These are phyloP conservation scores for Mesocentrotus franciscanus DNA, from an alignment of 53 echinoderm and acorn worm genomes.

Conservation along the genomic window DNA sequence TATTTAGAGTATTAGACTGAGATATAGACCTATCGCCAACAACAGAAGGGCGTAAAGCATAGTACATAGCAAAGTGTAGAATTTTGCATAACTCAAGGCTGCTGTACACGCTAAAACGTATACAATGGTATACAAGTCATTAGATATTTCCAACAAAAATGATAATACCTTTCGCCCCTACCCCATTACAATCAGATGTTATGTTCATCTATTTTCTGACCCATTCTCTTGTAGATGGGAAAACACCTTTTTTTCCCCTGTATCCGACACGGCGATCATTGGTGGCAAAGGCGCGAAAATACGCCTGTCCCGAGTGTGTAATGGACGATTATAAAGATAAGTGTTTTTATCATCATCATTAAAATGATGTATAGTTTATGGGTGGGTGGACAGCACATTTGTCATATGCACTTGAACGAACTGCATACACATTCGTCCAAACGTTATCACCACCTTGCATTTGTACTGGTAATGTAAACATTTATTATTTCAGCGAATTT, in stretches of 20 bases:
- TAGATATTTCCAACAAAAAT: not conserved
- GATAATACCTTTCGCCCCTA: not conserved
- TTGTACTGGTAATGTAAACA: too few relatives aligned
- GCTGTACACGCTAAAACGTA: too few relatives aligned
- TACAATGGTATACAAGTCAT: not conserved
- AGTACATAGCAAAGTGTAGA: too few relatives aligned
- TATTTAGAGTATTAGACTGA: too few relatives aligned
- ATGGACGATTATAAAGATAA: not conserved
- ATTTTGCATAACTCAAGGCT: too few relatives aligned
- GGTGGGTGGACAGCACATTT: not conserved
- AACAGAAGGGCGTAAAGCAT: too few relatives aligned
- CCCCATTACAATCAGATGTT: slow-evolving; percentile 4
- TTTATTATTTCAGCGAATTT: too few relatives aligned
- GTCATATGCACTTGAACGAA: not conserved
- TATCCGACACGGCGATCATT: not conserved
- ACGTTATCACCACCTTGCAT: too few relatives aligned
- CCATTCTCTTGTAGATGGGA: not conserved
- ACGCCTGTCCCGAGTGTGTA: not conserved
- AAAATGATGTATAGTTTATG: not conserved
- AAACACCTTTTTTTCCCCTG: not conserved
- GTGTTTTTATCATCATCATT: not conserved
- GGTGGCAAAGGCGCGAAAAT: not conserved
- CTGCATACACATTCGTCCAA: too few relatives aligned
- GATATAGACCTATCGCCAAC: too few relatives aligned
- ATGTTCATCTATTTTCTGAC: not conserved